Conservation (phyloP, 2,888 invertebrate species). For the Pherbina coryleti region DNA sequence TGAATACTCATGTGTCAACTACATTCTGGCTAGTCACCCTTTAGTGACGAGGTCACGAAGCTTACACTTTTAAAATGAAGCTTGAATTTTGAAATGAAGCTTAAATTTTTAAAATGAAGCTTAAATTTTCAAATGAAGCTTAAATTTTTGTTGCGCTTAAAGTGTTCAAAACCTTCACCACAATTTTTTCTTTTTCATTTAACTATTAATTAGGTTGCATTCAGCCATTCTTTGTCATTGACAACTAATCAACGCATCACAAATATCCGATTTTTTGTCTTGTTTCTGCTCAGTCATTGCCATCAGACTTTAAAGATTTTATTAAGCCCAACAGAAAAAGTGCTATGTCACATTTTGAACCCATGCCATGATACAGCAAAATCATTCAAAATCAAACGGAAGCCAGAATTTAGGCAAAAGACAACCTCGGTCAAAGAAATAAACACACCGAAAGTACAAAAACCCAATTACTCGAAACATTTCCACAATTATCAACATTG, state of each 20-base stretch:
- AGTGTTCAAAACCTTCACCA: too few relatives aligned
- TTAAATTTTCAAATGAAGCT: too few relatives aligned
- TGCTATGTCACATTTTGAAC: background rate
- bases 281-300: background rate
- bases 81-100: too few relatives aligned
- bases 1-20: too few relatives aligned
- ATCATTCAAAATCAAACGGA: background rate
- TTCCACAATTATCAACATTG: background rate
- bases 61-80: too few relatives aligned
- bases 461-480: background rate
- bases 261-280: background rate
- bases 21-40: too few relatives aligned
- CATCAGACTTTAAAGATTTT: background rate
- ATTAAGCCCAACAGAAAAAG: background rate
- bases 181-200: too few relatives aligned
- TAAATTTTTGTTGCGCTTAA: too few relatives aligned
- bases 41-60: too few relatives aligned
- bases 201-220: background rate
- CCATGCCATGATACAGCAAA: background rate
- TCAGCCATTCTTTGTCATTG: background rate
- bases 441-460: too few relatives aligned
- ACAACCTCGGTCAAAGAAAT: background rate
- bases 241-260: constrained; percentile 14
- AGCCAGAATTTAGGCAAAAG: background rate
- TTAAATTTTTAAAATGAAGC: too few relatives aligned